phyloP scores from a whole-genome alignment of 2,113 vertebrate species.

The Salvator merianae region DNA sequence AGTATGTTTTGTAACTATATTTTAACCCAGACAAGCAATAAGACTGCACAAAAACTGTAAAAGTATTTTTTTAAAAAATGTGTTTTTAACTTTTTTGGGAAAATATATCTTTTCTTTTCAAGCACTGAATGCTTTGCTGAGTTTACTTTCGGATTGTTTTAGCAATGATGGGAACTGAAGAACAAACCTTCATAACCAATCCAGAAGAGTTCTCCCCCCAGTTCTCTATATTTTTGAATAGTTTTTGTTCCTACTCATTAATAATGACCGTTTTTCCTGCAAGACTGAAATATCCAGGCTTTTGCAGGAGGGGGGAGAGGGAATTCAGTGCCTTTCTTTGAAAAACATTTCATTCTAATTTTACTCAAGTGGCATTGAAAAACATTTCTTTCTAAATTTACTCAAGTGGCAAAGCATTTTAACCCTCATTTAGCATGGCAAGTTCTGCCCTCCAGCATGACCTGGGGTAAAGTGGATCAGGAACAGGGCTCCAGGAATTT shows the following conservation, averaged over 20 bases:
- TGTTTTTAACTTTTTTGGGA: not conserved
- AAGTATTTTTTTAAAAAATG: not conserved
- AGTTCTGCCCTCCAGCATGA: conserved; percentile 40
- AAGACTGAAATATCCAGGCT: conserved; percentile 7
- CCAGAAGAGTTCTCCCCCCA: conserved; percentile 2
- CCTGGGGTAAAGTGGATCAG: conserved; percentile 5
- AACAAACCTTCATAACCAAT: not conserved
- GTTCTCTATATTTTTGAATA: not conserved
- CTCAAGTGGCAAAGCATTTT: conserved; percentile 31
- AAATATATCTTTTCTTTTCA: not conserved
- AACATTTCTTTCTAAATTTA: conserved; percentile 28
- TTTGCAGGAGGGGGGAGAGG: conserved; percentile 16
- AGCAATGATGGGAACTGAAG: conserved; percentile 6
- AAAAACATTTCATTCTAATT: conserved; percentile 25
- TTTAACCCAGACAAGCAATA: conserved; percentile 15
- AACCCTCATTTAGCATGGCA: conserved; percentile 25
- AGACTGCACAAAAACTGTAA: conserved; percentile 13
- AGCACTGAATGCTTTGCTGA: not conserved
- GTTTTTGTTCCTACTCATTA: conserved; percentile 7
- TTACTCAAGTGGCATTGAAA: conserved; percentile 28
- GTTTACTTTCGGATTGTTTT: conserved; percentile 1
- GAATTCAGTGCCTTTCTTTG: conserved; percentile 29
- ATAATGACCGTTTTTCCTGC: conserved; percentile 34
- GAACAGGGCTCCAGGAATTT: conserved; percentile 8
- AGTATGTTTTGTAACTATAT: not conserved